phyloP scores from a whole-genome alignment of 2,888 invertebrate genomes.

The Andricus quercusramuli region DNA sequence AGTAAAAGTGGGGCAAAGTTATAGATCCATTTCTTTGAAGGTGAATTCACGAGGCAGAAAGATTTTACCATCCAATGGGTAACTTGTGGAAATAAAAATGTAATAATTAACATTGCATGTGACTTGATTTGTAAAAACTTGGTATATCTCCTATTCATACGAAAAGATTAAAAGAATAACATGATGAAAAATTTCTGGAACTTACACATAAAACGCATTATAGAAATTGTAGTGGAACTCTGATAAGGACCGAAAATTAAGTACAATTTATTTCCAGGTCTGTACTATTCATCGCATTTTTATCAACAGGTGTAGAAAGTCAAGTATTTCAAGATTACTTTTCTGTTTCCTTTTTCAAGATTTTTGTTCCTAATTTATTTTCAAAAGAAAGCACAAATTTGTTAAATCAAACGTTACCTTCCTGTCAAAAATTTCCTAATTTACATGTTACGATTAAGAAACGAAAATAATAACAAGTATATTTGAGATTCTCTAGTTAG shows the following conservation, averaged over 20 bases:
- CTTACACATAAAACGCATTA: neutral
- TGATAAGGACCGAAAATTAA: neutral
- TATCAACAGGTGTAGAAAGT: neutral
- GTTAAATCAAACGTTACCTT: no score
- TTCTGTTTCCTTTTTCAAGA: neutral
- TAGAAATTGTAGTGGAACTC: neutral
- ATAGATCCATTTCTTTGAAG: constrained; percentile 16
- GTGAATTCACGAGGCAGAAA: neutral
- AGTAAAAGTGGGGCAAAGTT: neutral
- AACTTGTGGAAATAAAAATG: no score
- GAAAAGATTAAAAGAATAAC: no score
- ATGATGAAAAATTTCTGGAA: neutral
- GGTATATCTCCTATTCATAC: no score
- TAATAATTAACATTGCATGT: no score
- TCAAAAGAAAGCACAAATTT: neutral
- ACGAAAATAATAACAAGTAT: neutral
- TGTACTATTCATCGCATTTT: constrained; percentile 15
- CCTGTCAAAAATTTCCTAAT: no score
- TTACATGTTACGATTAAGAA: neutral
- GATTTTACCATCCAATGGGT: neutral
- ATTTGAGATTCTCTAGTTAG: neutral
- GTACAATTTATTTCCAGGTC: neutral
- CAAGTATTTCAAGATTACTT: constrained; percentile 3
- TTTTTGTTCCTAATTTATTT: constrained; percentile 5
- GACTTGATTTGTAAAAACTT: no score